Evolutionary conservation across 1,140 invertebrate species (phyloP).

Genomic region (Melitaea cinxia): DNA sequence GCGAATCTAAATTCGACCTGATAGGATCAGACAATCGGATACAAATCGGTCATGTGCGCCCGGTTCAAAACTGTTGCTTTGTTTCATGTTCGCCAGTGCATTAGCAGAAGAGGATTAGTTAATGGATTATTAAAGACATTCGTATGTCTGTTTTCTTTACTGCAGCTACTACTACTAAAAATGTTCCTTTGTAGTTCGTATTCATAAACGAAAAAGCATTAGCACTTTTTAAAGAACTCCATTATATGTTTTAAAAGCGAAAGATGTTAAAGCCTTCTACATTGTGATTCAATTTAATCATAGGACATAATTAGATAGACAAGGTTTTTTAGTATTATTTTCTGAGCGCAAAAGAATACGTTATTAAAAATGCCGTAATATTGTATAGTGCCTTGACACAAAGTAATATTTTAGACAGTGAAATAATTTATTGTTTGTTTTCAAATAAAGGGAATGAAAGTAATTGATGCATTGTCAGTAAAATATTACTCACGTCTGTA

Average conservation of each 20-base stretch:
- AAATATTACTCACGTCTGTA: slow-evolving; percentile 39
- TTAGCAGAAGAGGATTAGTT: slow-evolving; percentile 34
- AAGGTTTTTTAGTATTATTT: not conserved
- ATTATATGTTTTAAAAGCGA: not conserved
- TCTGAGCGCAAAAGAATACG: not conserved
- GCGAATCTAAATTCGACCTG: not conserved
- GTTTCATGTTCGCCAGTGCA: slow-evolving; percentile 27
- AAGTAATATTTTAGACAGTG: not conserved
- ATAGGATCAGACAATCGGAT: slow-evolving; percentile 1
- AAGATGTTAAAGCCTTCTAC: not conserved
- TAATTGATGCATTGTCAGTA: slow-evolving; percentile 39
- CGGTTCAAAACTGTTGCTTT: slow-evolving; percentile 22
- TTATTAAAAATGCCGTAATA: not conserved
- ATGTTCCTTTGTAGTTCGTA: slow-evolving; percentile 8
- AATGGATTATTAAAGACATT: slow-evolving; percentile 29
- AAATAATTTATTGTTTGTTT: slow-evolving; percentile 19
- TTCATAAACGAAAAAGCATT: slow-evolving; percentile 10
- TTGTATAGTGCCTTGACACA: not conserved
- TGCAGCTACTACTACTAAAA: slow-evolving; percentile 1
- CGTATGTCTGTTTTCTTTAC: slow-evolving; percentile 17
- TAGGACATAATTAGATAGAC: not conserved
- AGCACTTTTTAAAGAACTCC: not conserved
- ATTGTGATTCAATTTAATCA: not conserved
- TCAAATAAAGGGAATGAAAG: slow-evolving; percentile 27
- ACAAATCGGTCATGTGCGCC: not conserved